Conservation (phyloP, 2,113 vertebrate genomes). For the Nothobranchius furzeri region DNA sequence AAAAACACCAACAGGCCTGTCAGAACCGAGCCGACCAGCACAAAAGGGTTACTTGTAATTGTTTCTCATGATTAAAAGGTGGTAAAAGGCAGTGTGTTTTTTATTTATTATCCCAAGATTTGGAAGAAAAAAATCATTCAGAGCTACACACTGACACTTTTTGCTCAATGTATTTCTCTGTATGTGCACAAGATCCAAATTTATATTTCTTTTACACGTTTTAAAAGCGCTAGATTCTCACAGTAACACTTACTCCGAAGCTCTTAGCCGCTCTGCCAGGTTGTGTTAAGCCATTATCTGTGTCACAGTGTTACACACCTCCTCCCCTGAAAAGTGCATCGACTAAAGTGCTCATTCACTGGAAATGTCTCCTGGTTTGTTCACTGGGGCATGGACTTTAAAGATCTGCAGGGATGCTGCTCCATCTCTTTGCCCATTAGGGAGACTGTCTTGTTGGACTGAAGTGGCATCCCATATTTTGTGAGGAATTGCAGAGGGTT, state of each 20-base stretch:
- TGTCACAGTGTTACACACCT: background rate
- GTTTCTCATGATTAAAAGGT: background rate
- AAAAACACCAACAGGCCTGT: conserved; percentile 8
- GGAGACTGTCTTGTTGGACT: conserved; percentile 15
- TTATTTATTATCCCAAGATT: background rate
- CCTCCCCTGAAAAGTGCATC: background rate
- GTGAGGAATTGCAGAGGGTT: conserved; percentile 29
- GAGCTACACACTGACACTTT: background rate
- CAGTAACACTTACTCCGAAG: conserved; percentile 8
- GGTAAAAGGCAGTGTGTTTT: conserved; percentile 8
- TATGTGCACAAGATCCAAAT: background rate
- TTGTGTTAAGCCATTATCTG: conserved; percentile 7
- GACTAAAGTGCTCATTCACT: conserved; percentile 2
- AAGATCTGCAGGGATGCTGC: background rate
- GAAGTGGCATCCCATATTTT: conserved; percentile 37
- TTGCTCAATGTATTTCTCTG: background rate
- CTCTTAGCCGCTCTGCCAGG: conserved; percentile 12
- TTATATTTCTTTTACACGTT: conserved; percentile 9
- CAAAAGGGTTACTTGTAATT: conserved; percentile 4
- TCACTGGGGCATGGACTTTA: conserved; percentile 9
- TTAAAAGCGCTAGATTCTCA: conserved; percentile 16
- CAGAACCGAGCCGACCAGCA: background rate
- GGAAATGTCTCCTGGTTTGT: conserved; percentile 18
- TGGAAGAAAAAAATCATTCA: no score
- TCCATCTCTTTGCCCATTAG: background rate